Evolutionary conservation across 2,113 vertebrate genomes (phyloP).

Genomic region (Crotophaga sulcirostris): DNA sequence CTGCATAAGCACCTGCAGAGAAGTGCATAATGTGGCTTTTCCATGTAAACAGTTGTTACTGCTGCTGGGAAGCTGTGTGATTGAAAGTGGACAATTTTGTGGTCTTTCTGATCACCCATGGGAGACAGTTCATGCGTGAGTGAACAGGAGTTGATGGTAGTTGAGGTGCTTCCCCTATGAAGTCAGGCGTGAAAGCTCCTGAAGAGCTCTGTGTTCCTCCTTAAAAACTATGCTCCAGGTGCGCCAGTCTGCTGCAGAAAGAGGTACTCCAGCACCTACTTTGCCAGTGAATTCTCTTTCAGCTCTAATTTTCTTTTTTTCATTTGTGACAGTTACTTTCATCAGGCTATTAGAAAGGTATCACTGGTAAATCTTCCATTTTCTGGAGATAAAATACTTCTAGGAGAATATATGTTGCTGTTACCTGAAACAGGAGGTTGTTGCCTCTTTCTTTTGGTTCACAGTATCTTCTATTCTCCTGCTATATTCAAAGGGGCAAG

Average conservation of each 20-base stretch:
- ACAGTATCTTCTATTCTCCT: background rate
- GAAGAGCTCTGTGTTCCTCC: background rate
- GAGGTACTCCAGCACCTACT: background rate
- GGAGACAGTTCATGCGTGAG: background rate
- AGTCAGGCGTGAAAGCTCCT: background rate
- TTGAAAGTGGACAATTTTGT: background rate
- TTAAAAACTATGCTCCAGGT: background rate
- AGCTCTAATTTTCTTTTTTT: slow-evolving; percentile 49
- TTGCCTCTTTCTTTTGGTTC: background rate
- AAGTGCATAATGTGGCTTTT: background rate
- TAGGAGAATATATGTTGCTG: slow-evolving; percentile 1
- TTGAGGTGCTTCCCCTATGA: background rate
- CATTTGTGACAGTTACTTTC: slow-evolving; percentile 33
- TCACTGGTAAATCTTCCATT: slow-evolving; percentile 19
- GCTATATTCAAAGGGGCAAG: background rate
- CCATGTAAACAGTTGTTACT: background rate
- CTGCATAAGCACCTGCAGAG: background rate
- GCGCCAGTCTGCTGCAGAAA: background rate
- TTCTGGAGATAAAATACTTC: slow-evolving; percentile 44
- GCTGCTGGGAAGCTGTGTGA: background rate
- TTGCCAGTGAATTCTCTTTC: slow-evolving; percentile 8
- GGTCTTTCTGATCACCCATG: background rate
- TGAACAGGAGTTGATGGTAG: background rate
- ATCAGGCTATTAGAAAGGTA: slow-evolving; percentile 26
- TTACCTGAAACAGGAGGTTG: slow-evolving; percentile 28